Percentiles rank a stretch among this genome's conserved stretches.
phyloP scores from a whole-genome alignment of 2,797 vertebrate species.

The Lepilemur septentrionalis region DNA sequence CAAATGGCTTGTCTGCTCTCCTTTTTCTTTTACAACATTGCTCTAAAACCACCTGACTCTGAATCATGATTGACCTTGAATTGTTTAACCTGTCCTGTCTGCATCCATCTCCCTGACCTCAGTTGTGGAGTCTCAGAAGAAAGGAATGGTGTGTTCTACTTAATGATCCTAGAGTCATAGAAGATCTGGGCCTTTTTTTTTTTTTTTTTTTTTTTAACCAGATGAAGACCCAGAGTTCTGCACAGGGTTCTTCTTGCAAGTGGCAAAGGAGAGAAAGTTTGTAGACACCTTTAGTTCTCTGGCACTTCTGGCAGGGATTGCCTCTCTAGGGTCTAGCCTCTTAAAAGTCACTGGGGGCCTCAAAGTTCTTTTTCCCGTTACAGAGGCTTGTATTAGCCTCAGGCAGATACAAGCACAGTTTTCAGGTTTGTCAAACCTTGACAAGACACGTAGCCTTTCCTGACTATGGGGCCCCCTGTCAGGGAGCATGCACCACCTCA shows the following conservation, averaged over 20 bases:
- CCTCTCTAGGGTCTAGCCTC: not conserved
- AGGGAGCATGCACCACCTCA: not conserved
- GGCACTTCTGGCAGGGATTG: not conserved
- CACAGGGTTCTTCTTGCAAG: not conserved
- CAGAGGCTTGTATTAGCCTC: no score
- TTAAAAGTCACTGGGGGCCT: not conserved
- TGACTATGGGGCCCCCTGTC: not conserved
- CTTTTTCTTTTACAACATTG: not conserved
- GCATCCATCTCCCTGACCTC: not conserved
- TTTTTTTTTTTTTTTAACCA: not conserved
- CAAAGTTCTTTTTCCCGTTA: not conserved
- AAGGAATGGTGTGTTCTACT: not conserved
- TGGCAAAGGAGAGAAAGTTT: not conserved
- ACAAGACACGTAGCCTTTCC: not conserved
- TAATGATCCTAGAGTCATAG: not conserved
- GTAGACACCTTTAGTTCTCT: not conserved
- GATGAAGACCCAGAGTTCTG: not conserved
- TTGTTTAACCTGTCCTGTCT: not conserved
- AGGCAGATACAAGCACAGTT: not conserved
- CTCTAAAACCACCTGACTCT: not conserved
- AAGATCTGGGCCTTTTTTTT: not conserved
- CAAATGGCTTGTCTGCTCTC: not conserved
- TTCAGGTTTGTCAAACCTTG: constrained; percentile 16
- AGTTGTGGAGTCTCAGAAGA: not conserved
- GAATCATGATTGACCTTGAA: not conserved